Evolutionary conservation across 2,888 invertebrate species (phyloP).

Genomic region (Magallana nippona): DNA sequence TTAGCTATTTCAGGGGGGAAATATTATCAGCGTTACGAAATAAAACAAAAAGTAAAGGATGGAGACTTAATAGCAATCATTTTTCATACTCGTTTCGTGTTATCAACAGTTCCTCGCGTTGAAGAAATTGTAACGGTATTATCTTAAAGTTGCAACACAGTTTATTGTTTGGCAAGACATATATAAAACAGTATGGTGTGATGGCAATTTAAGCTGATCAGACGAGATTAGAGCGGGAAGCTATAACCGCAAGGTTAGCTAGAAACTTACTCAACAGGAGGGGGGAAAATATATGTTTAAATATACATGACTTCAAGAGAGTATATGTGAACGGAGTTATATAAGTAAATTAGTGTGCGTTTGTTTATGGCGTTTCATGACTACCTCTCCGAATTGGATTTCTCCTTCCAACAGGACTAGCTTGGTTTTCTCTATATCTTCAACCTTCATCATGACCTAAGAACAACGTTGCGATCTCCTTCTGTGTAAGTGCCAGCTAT

Average conservation of each 20-base stretch:
- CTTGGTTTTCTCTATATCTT: background rate
- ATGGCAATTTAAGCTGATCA: conserved; percentile 30
- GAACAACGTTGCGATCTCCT: too few relatives aligned
- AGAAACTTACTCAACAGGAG: background rate
- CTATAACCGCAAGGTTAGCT: background rate
- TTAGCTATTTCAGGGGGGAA: conserved; percentile 20
- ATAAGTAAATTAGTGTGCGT: conserved; percentile 26
- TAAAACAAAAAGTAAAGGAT: conserved; percentile 22
- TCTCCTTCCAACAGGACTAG: background rate
- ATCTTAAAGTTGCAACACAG: conserved; percentile 28
- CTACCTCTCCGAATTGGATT: background rate
- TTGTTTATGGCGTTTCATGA: background rate
- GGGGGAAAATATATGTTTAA: background rate
- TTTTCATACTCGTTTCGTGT: conserved; percentile 20
- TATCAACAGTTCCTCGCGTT: conserved; percentile 27
- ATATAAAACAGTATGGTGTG: conserved; percentile 33
- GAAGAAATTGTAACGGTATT: conserved; percentile 14
- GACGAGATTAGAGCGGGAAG: background rate
- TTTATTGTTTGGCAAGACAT: conserved; percentile 29
- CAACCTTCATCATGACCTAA: too few relatives aligned
- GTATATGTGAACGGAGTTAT: conserved; percentile 14
- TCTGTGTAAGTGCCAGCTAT: too few relatives aligned
- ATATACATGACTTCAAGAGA: conserved; percentile 26
- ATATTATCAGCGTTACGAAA: conserved; percentile 24
- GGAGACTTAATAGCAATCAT: conserved; percentile 21